Base-by-base conservation (phyloP, 2,888 invertebrate genomes). In the Polydrusus tereticollis region DNA sequence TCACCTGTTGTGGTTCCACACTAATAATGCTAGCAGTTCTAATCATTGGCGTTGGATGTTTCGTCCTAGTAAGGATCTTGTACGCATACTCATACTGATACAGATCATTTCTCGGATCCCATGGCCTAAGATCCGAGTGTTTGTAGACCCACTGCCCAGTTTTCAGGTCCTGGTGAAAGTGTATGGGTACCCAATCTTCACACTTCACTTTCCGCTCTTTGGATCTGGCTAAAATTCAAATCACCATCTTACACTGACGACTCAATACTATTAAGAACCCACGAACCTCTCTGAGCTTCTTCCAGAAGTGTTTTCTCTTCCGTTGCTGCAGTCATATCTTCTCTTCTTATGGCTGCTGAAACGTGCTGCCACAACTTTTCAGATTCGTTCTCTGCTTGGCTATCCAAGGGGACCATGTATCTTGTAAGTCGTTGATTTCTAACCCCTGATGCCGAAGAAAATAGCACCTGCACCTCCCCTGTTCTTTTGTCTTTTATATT, bases 281-380 rank as follows among this genome's bases (percentile, higher is more conserved):
- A 16, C 38, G 10, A 43, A 72, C 88, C 87, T 5, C 97, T 87
- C 84, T 97, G 97, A 0, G 91, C 92, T 83, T 97, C 96, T 81
- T 98, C 98, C 57, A 98, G 87, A 45, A 91, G 87, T 0, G 95
- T 96, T 87, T 98, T 98, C 82, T 97, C 94, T 70, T 95, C 94
- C 0, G 98, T 98, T 0, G 98, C 98, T 1, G 92, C 92, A 26
- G 92, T 86, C 89, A 95, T 94, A 86, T 98, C 96, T 70, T 95
- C 94, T 10, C 89, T 88, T 20, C 86, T 84, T 76, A 98, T 95
- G 0, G 97, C 97, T 63, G 91, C 91, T 0, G 96, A 94, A 0
- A 98, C 97, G 77, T 92, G 91, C 43, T 89, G 86, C 98, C 98
- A 98, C 1, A 98, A 87, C 77, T 90, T 90, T 84, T 96, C 94